These are phyloP conservation scores for Drosophila meridiana DNA, from an alignment of 2,888 invertebrate species.

Conservation along the genomic window DNA sequence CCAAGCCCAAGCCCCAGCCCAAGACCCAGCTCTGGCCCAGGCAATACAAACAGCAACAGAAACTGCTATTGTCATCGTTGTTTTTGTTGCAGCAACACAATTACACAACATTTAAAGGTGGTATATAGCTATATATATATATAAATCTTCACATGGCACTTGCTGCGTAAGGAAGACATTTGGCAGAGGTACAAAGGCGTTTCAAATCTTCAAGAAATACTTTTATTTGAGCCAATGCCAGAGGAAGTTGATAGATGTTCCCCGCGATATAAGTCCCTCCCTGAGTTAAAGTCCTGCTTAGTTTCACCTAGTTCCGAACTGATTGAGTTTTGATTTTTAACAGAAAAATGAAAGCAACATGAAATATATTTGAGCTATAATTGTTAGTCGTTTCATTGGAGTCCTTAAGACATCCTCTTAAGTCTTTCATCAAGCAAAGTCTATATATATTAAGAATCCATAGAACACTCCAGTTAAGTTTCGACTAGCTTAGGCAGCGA, in stretches of 20 bases:
- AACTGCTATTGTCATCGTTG: slow-evolving; percentile 61
- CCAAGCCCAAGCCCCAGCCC: neutral
- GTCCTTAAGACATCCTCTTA: neutral
- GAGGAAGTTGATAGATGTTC: neutral
- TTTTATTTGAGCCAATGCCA: neutral
- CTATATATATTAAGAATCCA: neutral
- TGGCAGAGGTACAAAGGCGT: too few relatives aligned
- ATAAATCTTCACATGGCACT: neutral
- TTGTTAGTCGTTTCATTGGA: neutral
- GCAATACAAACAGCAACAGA: slow-evolving; percentile 53
- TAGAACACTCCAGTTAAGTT: too few relatives aligned
- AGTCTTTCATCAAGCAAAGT: neutral
- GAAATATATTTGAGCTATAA: neutral
- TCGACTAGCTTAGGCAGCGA: slow-evolving; percentile 14
- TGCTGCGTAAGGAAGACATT: neutral
- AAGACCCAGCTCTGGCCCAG: neutral
- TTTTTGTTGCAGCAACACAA: slow-evolving; percentile 46
- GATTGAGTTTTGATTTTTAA: neutral
- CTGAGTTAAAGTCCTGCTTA: neutral
- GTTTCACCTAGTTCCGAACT: neutral
- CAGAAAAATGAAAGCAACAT: neutral
- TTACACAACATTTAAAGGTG: slow-evolving; percentile 64
- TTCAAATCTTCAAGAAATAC: neutral
- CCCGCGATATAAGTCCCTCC: neutral
- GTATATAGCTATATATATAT: slow-evolving; percentile 18